These are phyloP conservation scores for Pygoscelis adeliae DNA, from an alignment of 2,113 vertebrate genomes.

Conservation along the genomic window DNA sequence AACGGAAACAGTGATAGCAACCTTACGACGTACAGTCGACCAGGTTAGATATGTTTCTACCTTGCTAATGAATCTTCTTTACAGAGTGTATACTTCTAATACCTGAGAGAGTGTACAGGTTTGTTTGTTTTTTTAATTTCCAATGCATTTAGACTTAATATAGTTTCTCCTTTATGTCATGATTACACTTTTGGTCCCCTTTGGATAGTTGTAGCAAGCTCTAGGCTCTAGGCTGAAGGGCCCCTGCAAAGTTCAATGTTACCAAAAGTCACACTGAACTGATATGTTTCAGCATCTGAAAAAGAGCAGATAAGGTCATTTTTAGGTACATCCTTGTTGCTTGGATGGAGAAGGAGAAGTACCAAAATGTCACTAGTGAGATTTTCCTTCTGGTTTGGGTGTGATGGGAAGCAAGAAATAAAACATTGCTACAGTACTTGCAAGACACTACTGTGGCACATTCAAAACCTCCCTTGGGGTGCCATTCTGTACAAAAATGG, in stretches of 20 bases:
- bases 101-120: background rate
- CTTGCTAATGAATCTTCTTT: conserved; percentile 26
- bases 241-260: background rate
- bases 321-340: background rate
- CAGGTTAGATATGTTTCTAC: conserved; percentile 82
- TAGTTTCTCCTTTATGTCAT: background rate
- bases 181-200: background rate
- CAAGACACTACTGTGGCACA: background rate
- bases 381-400: background rate
- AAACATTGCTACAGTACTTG: background rate
- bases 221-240: background rate
- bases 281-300: background rate
- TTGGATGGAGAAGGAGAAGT: background rate
- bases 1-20: conserved; percentile 97
- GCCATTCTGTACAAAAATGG: background rate
- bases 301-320: background rate
- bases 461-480: background rate
- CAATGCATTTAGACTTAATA: background rate
- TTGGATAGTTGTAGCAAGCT: background rate
- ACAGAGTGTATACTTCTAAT: background rate
- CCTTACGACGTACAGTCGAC: conserved; percentile 94
- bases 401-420: background rate
- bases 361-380: background rate
- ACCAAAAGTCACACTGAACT: background rate
- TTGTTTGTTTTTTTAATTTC: background rate